Evolutionary conservation across 2,797 vertebrate species (phyloP).

Genomic region (Stomatorhinus walkeri): DNA sequence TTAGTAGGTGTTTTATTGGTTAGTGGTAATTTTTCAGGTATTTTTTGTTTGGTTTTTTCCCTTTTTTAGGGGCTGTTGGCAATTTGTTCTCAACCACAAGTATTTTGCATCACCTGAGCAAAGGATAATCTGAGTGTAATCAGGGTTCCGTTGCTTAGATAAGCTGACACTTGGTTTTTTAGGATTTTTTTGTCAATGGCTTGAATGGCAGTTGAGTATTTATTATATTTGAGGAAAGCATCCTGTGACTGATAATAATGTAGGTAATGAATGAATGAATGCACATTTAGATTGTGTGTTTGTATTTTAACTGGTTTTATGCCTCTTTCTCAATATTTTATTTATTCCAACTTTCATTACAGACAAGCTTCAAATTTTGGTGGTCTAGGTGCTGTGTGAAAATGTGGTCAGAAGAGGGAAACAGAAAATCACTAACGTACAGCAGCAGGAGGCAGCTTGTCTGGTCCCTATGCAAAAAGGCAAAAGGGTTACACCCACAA

Average conservation of each 20-base stretch:
- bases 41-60: not conserved
- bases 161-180: not conserved
- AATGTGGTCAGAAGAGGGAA: constrained; percentile 8
- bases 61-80: not conserved
- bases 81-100: not conserved
- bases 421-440: constrained; percentile 15
- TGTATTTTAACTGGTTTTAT: not conserved
- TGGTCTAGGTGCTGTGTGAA: not conserved
- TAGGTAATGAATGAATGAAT: not conserved
- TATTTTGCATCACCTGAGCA: constrained; percentile 1
- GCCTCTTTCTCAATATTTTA: constrained; percentile 10
- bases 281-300: not conserved
- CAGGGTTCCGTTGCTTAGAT: not conserved
- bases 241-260: not conserved
- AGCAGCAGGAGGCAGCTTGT: not conserved
- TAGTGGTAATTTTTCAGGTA: not conserved
- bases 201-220: constrained; percentile 1
- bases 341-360: constrained; percentile 1
- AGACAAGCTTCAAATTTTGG: not conserved
- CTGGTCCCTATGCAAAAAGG: not conserved
- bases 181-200: not conserved
- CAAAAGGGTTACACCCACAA: not conserved
- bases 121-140: not conserved
- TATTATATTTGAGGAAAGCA: not conserved
- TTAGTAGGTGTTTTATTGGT: not conserved